Evolutionary conservation across 2,888 invertebrate genomes (phyloP), one percentile per base, ranked within the genome.

Genomic region (Furcula furcula): DNA sequence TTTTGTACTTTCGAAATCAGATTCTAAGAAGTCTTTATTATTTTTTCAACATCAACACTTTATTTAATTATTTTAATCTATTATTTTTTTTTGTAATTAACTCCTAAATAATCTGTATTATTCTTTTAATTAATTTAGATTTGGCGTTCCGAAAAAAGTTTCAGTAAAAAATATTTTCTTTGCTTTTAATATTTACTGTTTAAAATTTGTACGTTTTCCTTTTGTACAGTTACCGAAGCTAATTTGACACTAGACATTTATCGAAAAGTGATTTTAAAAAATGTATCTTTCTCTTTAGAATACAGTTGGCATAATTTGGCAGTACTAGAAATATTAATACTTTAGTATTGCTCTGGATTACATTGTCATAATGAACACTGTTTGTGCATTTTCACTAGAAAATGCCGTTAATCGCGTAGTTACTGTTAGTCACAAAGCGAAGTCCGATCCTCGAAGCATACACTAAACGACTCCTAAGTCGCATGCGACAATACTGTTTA

Each of bases 331-430:
- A 87, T 77, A 87, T 84, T 76, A 86, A 87, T 86, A 87, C 82
- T 85, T 87, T 87, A 87, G 84, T 88, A 88, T 88, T 87, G 88
- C 88, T 88, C 85, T 83, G 87, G 73, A 76, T 86, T 87, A 87
- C 88, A 87, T 87, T 84, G 86, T 88, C 86, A 75, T 76, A 61
- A 76, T 86, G 86, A 87, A 87, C 87, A 87, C 87, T 69, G 83
- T 65, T 67, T 65, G 66, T 66, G 59, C 74, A 67, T 70, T 64
- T 64, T 60, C 77, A 52, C 69, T 69, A 64, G 71, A 71, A 65
- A 70, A 70, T 59, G 71, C 53, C 62, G 56, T 58, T 65, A 64
- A 57, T 56, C 46, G 50, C 55, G 34, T 39, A n/a, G n/a, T n/a
- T n/a, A 35, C 48, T 42, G 46, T 40, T 47, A 59, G 67, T 70